Base-by-base conservation (phyloP, 2,888 invertebrate species). In the Ceratothoa steindachneri region DNA sequence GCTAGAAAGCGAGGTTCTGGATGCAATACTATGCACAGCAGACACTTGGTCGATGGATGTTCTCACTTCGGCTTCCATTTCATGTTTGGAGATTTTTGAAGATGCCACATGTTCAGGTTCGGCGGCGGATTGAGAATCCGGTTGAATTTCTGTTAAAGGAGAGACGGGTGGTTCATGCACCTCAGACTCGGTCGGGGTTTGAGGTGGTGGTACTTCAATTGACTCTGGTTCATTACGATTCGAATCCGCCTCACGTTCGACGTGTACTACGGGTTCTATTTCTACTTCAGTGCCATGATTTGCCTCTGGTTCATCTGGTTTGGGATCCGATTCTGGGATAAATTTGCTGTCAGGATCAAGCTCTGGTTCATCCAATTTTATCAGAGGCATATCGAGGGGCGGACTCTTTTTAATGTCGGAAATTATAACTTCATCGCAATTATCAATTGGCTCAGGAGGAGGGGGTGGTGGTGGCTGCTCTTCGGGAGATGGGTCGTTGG, bases 11-110 rank as follows among this genome's bases (percentile, higher is more conserved):
- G 70, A 68, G 5, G 51, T 64, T 27, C 67, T 69, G n/a, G 73
- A 41, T 31, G 76, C 31, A 7, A 77, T 72, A 66, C 71, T 70
- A 67, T 77, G 73, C 29, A 77, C 73, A 52, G 77, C 77, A 68
- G 73, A 73, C 55, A 73, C 77, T 22, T 71, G 70, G 24, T 60
- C 60, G 1, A 60, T 24, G 24, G 60, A 60, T 60, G 24, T 24
- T 22, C 24, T 67, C 24, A 9, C 5, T 7, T 9, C n/a, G 5
- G 5, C 9, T 9, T 60, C 60, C 19, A 9, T n/a, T 9, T 51
- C 51, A 9, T 12, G 9, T 12, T 51, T 51, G n/a, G 24, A 60
- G 5, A 5, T 15, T 9, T 41, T 15, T 9, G 7, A 5, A 41
- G 41, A 41, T 9, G 41, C 41, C 15, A 41, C 41, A 41, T 9